Evolutionary conservation across 2,888 invertebrate species (phyloP).

Genomic region (Liodrosophila aerea): DNA sequence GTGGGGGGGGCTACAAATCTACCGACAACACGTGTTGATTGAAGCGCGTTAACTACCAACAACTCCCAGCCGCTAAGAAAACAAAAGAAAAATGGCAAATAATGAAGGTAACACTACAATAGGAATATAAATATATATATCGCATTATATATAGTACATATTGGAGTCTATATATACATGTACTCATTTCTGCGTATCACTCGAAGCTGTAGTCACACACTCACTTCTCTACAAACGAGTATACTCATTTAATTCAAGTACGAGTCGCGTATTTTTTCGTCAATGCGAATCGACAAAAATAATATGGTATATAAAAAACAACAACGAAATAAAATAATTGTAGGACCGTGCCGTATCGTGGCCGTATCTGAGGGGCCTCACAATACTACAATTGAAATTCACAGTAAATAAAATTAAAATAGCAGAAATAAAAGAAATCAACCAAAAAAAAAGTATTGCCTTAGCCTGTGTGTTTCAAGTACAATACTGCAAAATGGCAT

Average conservation of each 20-base stretch:
- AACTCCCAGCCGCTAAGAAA: constrained; percentile 23
- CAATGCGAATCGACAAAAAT: constrained; percentile 54
- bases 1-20: constrained; percentile 15
- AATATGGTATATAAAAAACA: too few species aligned
- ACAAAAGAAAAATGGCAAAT: constrained; percentile 40
- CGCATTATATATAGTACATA: constrained; percentile 3
- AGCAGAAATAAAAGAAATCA: constrained; percentile 21
- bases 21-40: constrained; percentile 52
- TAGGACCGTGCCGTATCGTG: constrained; percentile 45
- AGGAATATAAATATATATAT: constrained; percentile 13
- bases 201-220: constrained; percentile 26
- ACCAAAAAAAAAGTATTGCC: constrained; percentile 21
- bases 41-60: constrained; percentile 40
- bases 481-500: constrained; percentile 43
- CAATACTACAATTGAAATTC: constrained; percentile 50
- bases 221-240: constrained; percentile 5
- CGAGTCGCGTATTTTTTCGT: constrained; percentile 58
- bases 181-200: constrained; percentile 22
- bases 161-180: constrained; percentile 27
- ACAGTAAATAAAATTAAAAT: constrained; percentile 35
- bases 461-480: constrained; percentile 40
- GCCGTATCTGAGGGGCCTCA: constrained; percentile 1
- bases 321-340: constrained; percentile 57
- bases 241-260: constrained; percentile 52
- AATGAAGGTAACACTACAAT: constrained; percentile 48